Evolutionary conservation across 2,113 vertebrate species (phyloP).

Genomic region (Pionites leucogaster): DNA sequence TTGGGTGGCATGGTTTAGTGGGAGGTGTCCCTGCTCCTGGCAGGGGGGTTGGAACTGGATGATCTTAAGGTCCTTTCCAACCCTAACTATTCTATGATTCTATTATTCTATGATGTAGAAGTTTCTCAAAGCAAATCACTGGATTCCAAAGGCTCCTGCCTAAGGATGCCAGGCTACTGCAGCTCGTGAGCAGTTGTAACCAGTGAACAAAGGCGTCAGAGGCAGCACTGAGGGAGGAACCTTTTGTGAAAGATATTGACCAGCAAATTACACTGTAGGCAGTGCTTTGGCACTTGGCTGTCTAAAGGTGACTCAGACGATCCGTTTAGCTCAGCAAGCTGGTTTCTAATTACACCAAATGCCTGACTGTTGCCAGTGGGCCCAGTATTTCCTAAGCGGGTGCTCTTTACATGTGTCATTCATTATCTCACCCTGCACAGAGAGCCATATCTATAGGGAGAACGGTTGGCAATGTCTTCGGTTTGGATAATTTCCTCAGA

Average conservation of each 20-base stretch:
- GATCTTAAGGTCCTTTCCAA: no score
- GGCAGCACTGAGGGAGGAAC: background rate
- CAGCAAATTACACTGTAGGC: conserved; percentile 45
- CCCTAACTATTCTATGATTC: no score
- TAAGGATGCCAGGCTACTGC: conserved; percentile 12
- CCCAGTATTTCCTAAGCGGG: conserved; percentile 16
- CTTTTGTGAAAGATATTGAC: conserved; percentile 59
- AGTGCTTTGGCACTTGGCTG: conserved; percentile 10
- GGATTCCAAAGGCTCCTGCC: background rate
- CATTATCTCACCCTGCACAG: background rate
- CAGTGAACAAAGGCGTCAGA: background rate
- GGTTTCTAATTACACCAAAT: conserved; percentile 62
- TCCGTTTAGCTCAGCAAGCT: conserved; percentile 25
- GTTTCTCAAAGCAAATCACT: conserved; percentile 31
- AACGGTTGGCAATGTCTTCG: conserved; percentile 6
- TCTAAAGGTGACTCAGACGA: conserved; percentile 46
- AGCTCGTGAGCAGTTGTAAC: background rate
- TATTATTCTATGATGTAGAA: background rate
- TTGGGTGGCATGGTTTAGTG: no score
- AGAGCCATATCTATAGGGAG: background rate
- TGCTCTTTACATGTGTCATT: conserved; percentile 40
- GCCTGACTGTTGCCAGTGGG: conserved; percentile 47
- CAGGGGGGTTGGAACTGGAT: no score
- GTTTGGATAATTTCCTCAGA: conserved; percentile 4
- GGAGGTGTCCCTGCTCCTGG: no score